These are phyloP conservation scores for Serripes groenlandicus DNA, from an alignment of 2,888 invertebrate genomes.

Conservation along the genomic window DNA sequence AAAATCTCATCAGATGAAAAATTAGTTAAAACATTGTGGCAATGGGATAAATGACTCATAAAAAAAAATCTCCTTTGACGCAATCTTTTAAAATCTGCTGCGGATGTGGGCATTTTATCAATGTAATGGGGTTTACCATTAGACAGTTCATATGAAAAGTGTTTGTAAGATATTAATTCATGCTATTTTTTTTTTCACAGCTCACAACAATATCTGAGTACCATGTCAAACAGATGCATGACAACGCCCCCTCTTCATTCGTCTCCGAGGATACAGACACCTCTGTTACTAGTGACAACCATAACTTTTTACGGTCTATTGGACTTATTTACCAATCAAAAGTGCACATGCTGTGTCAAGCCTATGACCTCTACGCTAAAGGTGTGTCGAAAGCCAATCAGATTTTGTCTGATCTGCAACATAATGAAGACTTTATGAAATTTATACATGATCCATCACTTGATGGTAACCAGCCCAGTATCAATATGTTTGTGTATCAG, in stretches of 20 bases:
- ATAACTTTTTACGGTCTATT: constrained; percentile 75
- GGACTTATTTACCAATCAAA: constrained; percentile 80
- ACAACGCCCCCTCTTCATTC: constrained; percentile 77
- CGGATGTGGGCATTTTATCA: too few species aligned
- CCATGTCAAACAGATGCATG: constrained; percentile 83
- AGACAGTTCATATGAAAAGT: too few species aligned
- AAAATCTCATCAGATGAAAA: too few species aligned
- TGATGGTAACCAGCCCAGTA: constrained; percentile 74
- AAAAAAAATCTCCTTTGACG: too few species aligned
- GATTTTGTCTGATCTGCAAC: constrained; percentile 74
- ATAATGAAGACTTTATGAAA: constrained; percentile 78
- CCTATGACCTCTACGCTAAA: constrained; percentile 82
- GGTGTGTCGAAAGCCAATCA: constrained; percentile 80
- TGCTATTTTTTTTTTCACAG: constrained; percentile 69
- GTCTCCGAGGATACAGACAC: constrained; percentile 78
- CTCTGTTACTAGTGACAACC: constrained; percentile 73
- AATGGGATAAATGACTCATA: too few species aligned
- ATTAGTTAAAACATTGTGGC: too few species aligned
- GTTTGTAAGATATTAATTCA: too few species aligned
- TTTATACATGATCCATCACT: constrained; percentile 77
- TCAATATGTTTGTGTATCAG: constrained; percentile 79
- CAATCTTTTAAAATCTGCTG: too few species aligned
- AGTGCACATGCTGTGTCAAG: constrained; percentile 82
- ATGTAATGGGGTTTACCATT: too few species aligned
- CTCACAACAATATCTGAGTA: constrained; percentile 82